Evolutionary conservation across 2,113 vertebrate species (phyloP).

Genomic region (Antechinus stuartii): DNA sequence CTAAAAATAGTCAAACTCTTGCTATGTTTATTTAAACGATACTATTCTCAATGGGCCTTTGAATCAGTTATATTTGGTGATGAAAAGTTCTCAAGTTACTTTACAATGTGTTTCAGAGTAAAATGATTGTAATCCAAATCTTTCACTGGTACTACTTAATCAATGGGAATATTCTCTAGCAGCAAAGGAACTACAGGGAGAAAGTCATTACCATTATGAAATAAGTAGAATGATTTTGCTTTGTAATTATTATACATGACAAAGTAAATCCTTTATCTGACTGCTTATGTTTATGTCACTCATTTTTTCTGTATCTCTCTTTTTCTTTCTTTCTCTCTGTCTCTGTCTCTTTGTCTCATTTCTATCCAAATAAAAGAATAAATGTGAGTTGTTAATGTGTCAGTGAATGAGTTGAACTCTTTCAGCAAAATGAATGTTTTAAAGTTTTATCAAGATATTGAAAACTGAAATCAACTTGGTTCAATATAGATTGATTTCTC

Average conservation of each 20-base stretch:
- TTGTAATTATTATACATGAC: background rate
- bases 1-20: constrained; percentile 57
- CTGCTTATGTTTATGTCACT: background rate
- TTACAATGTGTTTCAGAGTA: constrained; percentile 27
- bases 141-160: constrained; percentile 57
- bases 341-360: too few species aligned
- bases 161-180: constrained; percentile 56
- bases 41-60: constrained; percentile 41
- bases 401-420: background rate
- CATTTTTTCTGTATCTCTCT: background rate
- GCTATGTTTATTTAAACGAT: constrained; percentile 48
- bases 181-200: background rate
- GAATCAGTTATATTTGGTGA: constrained; percentile 53
- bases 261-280: background rate
- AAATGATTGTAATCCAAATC: constrained; percentile 52
- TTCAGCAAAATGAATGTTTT: background rate
- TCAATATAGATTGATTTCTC: background rate
- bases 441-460: background rate
- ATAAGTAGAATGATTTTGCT: constrained; percentile 2
- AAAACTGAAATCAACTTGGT: background rate
- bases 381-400: background rate
- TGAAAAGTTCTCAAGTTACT: constrained; percentile 67
- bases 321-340: too few species aligned
- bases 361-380: background rate
- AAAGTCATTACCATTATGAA: background rate